A percentile compares a stretch with the other conserved stretches of the same genome.
Conservation (phyloP, 2,888 invertebrate genomes). For the Nebria salina region DNA sequence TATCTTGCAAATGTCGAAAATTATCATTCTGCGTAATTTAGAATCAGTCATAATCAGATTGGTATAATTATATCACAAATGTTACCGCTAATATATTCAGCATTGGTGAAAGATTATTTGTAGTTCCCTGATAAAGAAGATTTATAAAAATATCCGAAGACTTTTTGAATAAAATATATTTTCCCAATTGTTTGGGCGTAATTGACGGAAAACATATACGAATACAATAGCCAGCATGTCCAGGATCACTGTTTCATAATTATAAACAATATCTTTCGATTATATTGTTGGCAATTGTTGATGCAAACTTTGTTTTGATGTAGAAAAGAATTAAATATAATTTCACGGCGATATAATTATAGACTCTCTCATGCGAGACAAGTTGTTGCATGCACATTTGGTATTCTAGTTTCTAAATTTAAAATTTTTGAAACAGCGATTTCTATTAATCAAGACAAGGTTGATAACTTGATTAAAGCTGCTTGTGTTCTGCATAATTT, state of each 20-base stretch:
- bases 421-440: constrained; percentile 24
- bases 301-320: constrained; percentile 9
- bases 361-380: constrained; percentile 24
- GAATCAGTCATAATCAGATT: constrained; percentile 22
- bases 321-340: constrained; percentile 25
- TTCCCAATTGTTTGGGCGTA: constrained; percentile 26
- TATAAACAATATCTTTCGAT: constrained; percentile 11
- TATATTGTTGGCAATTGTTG: constrained; percentile 13
- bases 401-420: neutral
- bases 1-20: constrained; percentile 21
- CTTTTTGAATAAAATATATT: constrained; percentile 21
- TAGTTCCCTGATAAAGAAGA: too few species aligned
- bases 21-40: constrained; percentile 22
- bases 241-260: constrained; percentile 24
- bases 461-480: constrained; percentile 24
- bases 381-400: constrained; percentile 23
- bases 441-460: constrained; percentile 19
- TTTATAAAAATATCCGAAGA: neutral
- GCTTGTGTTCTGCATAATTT: constrained; percentile 27
- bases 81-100: too few species aligned
- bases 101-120: too few species aligned
- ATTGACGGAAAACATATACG: constrained; percentile 30
- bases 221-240: constrained; percentile 10
- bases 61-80: constrained; percentile 14
- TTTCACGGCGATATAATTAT: constrained; percentile 15